Base-by-base conservation (phyloP, 2,888 invertebrate species). In the Ichneumon xanthorius region DNA sequence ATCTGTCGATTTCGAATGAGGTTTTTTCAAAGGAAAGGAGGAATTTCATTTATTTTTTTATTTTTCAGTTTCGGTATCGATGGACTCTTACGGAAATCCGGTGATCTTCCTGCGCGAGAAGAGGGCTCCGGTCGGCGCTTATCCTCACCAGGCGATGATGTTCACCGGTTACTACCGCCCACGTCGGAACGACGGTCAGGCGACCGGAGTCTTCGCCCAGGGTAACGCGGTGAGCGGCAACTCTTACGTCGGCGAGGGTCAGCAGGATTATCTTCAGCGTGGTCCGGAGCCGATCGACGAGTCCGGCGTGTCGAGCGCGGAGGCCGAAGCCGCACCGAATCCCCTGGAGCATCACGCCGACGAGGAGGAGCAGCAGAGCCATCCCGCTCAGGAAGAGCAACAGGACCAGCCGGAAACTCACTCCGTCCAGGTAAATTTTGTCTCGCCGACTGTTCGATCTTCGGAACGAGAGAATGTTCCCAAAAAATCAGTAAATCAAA, bases 91-190 rank as follows among this genome's bases (percentile, higher is more conserved):
- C 53, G 91, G 90, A 0, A 90, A 89, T 37, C 90, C 91, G 2
- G 26, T 92, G 22, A 71, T 91, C 22, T 89, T 91, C 50, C 68
- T 91, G 37, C 87, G 91, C 3, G 90, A 89, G 22, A 91, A 91
- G 75, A 89, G 92, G 65, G 86, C 89, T 4, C 87, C 90, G 6
- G 78, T 87, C 0, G 86, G 83, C 2, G 82, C 89, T 5, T 92
- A 91, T 80, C 92, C 93, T 2, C 90, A 91, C 2, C 88, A 91
- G 63, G 89, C 93, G 4, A 93, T 93, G 93, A 93, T 93, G 92
- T 91, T 93, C 82, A 91, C 92, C 40, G 92, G 93, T 2, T 93
- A 92, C 79, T 93, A 93, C 63, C 89, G 91, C 63, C 93, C 93
- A 7, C 90, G 92, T 6, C 89, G 90, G 0, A 82, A 91, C 4